phyloP scores from a whole-genome alignment of 2,113 vertebrate species.

The Gila orcuttii region DNA sequence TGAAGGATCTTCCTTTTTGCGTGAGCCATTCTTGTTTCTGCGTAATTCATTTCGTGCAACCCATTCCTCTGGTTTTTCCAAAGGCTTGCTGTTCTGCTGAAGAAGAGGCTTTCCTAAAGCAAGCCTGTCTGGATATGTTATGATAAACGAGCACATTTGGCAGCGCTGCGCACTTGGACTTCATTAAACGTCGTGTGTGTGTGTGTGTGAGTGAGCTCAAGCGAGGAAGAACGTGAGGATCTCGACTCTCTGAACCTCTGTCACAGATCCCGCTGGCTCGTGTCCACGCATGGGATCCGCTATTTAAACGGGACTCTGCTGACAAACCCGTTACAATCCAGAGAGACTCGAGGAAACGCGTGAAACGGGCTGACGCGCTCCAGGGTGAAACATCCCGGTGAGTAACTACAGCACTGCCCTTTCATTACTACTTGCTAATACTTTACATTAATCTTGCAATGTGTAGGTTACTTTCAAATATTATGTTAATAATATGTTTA shows the following conservation, averaged over 20 bases:
- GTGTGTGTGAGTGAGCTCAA: not conserved
- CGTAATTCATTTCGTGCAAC: not conserved
- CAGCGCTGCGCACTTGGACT: not conserved
- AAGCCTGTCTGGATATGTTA: not conserved
- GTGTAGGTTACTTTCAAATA: not conserved
- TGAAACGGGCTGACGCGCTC: not conserved
- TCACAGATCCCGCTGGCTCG: conserved; percentile 38
- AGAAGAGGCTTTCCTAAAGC: conserved; percentile 10
- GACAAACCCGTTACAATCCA: conserved; percentile 52
- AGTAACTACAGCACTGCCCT: not conserved
- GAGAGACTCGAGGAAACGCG: conserved; percentile 17
- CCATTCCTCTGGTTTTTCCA: not conserved
- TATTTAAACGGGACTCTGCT: conserved; percentile 65
- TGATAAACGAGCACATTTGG: conserved; percentile 14
- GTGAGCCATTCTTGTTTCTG: not conserved
- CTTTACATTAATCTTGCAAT: not conserved
- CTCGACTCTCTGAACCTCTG: conserved; percentile 11
- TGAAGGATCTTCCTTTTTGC: not conserved
- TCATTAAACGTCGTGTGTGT: conserved; percentile 6
- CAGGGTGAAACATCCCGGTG: conserved; percentile 23
- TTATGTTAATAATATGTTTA: not conserved
- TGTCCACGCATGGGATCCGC: conserved; percentile 43
- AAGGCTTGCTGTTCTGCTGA: not conserved
- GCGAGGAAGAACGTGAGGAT: conserved; percentile 21
- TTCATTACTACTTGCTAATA: not conserved